Evolutionary conservation across 2,113 vertebrate genomes (phyloP), one percentile per base, ranked within the genome.

Genomic region (Grantiella picta): DNA sequence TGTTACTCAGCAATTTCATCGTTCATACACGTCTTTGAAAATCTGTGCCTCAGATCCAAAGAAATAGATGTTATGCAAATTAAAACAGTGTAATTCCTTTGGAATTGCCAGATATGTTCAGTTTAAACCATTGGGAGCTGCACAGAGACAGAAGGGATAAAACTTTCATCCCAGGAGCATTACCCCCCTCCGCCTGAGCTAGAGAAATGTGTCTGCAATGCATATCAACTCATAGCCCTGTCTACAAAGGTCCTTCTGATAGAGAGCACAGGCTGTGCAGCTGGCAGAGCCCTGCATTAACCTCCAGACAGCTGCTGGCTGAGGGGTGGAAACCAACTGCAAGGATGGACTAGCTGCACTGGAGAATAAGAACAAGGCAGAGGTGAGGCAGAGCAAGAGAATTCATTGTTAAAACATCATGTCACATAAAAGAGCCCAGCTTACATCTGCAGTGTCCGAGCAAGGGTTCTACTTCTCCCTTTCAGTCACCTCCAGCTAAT

Each of bases 1-100:
- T 68, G 47, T 90, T 95, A 94, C 64, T 91, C 90, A 96, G 85
- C 33, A 91, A 77, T 88, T 90, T 90, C 54, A 65, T 65, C 68
- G 27, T 80, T 82, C 71, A 38, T 65, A 87, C 10, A 36, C 9
- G 28, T 54, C 59, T 91, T 91, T 80, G 82, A 94, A 96, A 96
- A 59, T 77, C 47, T 63, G 47, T 5, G 1, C 50, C 42, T 93
- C 27, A n/a, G 19, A 82, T 91, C 22, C 59, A 88, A 88, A 80
- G 75, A 61, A 82, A 63, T 86, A 70, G 50, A 90, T n/a, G 8
- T 76, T 91, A 91, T 90, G 81, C 54, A 95, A 95, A 95, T 94
- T 82, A 89, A 95, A 91, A 35, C 5, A 11, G 24, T 36, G 29
- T 77, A 82, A 90, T 93, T 90, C 82, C 33, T 88, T 83, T 73